These are phyloP conservation scores for Crotalus viridis DNA, from an alignment of 2,113 vertebrate genomes.

Conservation along the genomic window DNA sequence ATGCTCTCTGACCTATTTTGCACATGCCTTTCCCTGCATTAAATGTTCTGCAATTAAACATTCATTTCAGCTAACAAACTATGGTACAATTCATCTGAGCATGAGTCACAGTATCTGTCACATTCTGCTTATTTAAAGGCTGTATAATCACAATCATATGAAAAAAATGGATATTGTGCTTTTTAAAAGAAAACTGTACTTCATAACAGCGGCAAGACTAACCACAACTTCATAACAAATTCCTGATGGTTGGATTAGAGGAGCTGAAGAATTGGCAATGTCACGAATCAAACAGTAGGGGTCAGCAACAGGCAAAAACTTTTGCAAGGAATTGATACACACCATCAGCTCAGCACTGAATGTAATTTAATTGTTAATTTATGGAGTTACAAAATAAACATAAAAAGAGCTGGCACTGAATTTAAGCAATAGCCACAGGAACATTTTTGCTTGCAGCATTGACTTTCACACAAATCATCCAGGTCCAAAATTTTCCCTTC, in stretches of 20 bases:
- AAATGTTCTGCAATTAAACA: constrained; percentile 8
- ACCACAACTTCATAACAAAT: constrained; percentile 64
- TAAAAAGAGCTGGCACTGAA: neutral
- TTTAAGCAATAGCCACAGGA: neutral
- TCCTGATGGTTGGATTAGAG: constrained; percentile 58
- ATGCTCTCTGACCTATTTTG: neutral
- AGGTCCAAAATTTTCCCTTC: neutral
- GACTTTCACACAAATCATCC: neutral
- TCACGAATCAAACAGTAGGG: constrained; percentile 60
- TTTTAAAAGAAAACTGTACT: constrained; percentile 64
- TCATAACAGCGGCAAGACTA: constrained; percentile 55
- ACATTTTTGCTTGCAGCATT: neutral
- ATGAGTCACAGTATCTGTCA: constrained; percentile 53
- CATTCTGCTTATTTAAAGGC: constrained; percentile 48
- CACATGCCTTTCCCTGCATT: neutral
- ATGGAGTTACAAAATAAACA: neutral
- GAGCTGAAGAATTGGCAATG: neutral
- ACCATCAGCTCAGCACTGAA: neutral
- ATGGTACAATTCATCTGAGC: constrained; percentile 25
- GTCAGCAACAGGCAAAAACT: constrained; percentile 59
- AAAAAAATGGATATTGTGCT: constrained; percentile 63
- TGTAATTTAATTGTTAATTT: neutral
- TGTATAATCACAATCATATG: constrained; percentile 57
- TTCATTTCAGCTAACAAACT: constrained; percentile 40
- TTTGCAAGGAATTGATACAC: neutral